These are phyloP conservation scores for Hypolimnas misippus DNA, from an alignment of 2,888 invertebrate species.

Conservation along the genomic window DNA sequence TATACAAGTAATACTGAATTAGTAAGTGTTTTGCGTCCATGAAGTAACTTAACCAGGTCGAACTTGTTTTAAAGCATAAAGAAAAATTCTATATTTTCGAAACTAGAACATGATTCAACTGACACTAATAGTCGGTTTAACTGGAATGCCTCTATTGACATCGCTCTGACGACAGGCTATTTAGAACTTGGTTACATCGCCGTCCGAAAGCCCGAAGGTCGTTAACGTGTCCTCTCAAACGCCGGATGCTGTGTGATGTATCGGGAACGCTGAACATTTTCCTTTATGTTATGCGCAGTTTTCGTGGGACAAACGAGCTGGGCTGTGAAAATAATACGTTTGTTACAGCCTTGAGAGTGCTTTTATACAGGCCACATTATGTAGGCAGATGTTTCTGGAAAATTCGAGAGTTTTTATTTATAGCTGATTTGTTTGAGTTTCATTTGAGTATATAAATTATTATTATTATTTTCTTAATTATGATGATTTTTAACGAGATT, in stretches of 20 bases:
- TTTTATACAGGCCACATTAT: neutral
- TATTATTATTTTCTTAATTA: too few species aligned
- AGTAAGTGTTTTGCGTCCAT: too few species aligned
- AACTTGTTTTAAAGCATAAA: too few species aligned
- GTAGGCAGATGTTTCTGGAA: neutral
- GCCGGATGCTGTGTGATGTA: constrained; percentile 54
- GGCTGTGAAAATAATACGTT: constrained; percentile 35
- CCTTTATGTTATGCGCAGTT: constrained; percentile 43
- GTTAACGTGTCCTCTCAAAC: constrained; percentile 50
- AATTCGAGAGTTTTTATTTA: neutral
- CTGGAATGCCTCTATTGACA: neutral
- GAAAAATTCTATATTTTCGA: too few species aligned
- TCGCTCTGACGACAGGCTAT: constrained; percentile 14
- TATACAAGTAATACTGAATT: too few species aligned
- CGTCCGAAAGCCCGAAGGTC: constrained; percentile 41
- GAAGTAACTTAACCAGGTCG: too few species aligned
- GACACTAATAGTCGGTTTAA: neutral
- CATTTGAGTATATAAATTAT: too few species aligned
- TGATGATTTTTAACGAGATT: too few species aligned
- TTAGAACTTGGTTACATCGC: constrained; percentile 16
- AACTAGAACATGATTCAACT: neutral
- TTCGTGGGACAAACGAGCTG: constrained; percentile 38
- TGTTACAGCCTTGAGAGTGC: constrained; percentile 10
- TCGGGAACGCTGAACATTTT: constrained; percentile 45
- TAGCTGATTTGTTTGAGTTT: neutral